These are phyloP conservation scores for Vireo altiloquus DNA, from an alignment of 2,113 vertebrate genomes.

Conservation along the genomic window DNA sequence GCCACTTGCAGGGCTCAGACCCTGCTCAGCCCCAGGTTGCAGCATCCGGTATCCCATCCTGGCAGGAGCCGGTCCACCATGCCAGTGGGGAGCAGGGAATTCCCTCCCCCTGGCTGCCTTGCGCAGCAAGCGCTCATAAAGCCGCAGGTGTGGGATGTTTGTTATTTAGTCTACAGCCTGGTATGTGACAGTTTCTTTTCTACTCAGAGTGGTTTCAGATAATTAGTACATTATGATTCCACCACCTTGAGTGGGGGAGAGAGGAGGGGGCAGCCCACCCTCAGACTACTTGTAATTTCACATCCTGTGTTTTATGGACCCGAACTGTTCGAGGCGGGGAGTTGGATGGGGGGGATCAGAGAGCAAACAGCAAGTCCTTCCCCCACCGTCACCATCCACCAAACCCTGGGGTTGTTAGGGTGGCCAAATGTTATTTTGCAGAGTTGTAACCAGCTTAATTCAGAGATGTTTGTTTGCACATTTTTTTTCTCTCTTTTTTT, in stretches of 20 bases:
- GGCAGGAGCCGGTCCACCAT: neutral
- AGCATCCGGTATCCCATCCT: slow-evolving; percentile 8
- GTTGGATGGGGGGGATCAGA: slow-evolving; percentile 44
- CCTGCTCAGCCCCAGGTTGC: neutral
- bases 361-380: slow-evolving; percentile 66
- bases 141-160: slow-evolving; percentile 83
- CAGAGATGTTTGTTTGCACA: neutral
- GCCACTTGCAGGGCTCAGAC: neutral
- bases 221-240: slow-evolving; percentile 86
- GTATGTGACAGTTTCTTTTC: slow-evolving; percentile 79
- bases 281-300: slow-evolving; percentile 83
- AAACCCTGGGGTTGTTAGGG: slow-evolving; percentile 68
- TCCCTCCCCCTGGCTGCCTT: slow-evolving; percentile 28
- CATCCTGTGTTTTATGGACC: slow-evolving; percentile 86
- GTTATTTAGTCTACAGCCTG: slow-evolving; percentile 85
- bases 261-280: slow-evolving; percentile 79
- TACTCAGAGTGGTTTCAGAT: slow-evolving; percentile 75
- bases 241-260: slow-evolving; percentile 78
- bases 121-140: slow-evolving; percentile 72
- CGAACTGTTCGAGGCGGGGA: slow-evolving; percentile 69
- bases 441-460: slow-evolving; percentile 21
- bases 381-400: slow-evolving; percentile 48
- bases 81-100: slow-evolving; percentile 49
- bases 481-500: neutral
- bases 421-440: slow-evolving; percentile 75